phyloP scores from a whole-genome alignment of 2,797 vertebrate species.

The Notamacropus eugenii region DNA sequence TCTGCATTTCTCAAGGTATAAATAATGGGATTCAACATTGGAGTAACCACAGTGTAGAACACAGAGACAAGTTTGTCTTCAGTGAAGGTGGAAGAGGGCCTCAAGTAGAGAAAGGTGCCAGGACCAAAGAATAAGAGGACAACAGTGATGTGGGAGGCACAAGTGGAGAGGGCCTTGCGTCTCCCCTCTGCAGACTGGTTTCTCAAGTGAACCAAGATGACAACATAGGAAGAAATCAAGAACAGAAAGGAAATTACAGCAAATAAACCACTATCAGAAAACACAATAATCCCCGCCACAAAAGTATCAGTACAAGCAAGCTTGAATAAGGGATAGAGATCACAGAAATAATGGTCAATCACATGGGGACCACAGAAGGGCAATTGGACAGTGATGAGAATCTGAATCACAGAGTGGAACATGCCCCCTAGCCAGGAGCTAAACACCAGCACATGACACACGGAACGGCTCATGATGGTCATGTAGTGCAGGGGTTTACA shows the following conservation, averaged over 20 bases:
- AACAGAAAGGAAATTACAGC: constrained; percentile 66
- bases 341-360: constrained; percentile 79
- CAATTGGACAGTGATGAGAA: constrained; percentile 55
- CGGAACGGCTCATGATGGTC: constrained; percentile 48
- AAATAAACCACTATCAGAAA: constrained; percentile 74
- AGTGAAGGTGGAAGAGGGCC: too few species aligned
- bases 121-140: constrained; percentile 72
- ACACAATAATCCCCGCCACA: constrained; percentile 66
- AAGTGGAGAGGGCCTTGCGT: constrained; percentile 75
- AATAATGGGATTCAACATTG: constrained; percentile 76
- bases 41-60: constrained; percentile 70
- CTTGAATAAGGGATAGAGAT: constrained; percentile 75
- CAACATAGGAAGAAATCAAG: constrained; percentile 67
- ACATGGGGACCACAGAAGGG: constrained; percentile 77
- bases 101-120: constrained; percentile 68
- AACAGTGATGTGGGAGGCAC: constrained; percentile 72
- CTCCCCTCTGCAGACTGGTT: constrained; percentile 69
- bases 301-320: constrained; percentile 74
- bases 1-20: constrained; percentile 75
- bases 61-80: constrained; percentile 73
- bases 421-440: constrained; percentile 73
- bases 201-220: constrained; percentile 67
- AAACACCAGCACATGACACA: constrained; percentile 61
- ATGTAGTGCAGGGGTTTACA: constrained; percentile 72
- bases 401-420: constrained; percentile 74